phyloP scores from a whole-genome alignment of 2,888 invertebrate species.

The Nemotelus nigrinus region DNA sequence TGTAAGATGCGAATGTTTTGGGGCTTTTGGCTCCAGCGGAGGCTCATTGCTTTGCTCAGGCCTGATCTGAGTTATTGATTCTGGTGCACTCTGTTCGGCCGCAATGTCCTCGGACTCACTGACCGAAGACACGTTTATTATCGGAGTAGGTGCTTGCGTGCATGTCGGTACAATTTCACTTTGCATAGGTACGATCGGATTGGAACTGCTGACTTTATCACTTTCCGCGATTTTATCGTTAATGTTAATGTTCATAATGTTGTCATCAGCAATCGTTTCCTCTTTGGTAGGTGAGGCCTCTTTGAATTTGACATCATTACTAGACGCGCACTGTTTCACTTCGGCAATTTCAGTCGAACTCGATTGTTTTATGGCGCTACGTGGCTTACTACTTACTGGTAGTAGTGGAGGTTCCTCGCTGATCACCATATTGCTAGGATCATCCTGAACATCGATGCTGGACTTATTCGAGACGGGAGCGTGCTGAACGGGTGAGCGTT shows the following conservation, averaged over 20 bases:
- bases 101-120: constrained; percentile 43
- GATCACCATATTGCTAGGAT: constrained; percentile 36
- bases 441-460: constrained; percentile 45
- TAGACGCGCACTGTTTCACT: constrained; percentile 32
- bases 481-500: constrained; percentile 8
- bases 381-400: constrained; percentile 1
- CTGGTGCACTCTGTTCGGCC: neutral
- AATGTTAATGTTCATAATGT: constrained; percentile 40
- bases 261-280: constrained; percentile 38
- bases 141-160: constrained; percentile 46
- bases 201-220: constrained; percentile 24
- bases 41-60: neutral
- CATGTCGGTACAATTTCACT: constrained; percentile 39
- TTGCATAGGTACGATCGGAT: constrained; percentile 25
- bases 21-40: neutral
- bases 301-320: constrained; percentile 39
- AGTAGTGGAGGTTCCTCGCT: constrained; percentile 10
- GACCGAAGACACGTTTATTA: constrained; percentile 50
- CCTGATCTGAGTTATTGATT: neutral
- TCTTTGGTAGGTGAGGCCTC: constrained; percentile 43
- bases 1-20: constrained; percentile 12
- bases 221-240: constrained; percentile 29
- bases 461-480: constrained; percentile 15
- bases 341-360: constrained; percentile 46
- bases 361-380: constrained; percentile 32